These are phyloP conservation scores for Artemisiospiza belli DNA, from an alignment of 2,113 vertebrate genomes.

Conservation along the genomic window DNA sequence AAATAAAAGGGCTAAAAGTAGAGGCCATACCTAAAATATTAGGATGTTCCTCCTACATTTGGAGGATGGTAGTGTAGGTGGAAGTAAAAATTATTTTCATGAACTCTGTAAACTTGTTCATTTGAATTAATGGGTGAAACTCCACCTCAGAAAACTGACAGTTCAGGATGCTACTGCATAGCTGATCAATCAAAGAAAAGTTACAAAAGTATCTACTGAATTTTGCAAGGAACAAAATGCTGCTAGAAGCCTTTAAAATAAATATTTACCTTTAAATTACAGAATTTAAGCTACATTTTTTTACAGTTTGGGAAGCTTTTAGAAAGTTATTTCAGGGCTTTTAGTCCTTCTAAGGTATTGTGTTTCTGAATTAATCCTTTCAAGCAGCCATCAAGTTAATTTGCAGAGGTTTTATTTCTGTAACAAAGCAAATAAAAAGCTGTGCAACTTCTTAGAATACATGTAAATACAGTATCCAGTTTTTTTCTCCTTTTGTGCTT, in stretches of 20 bases:
- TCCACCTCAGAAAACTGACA: neutral
- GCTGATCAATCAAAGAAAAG: neutral
- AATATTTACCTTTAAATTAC: neutral
- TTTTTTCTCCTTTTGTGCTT: neutral
- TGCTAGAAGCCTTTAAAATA: neutral
- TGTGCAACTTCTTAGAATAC: neutral
- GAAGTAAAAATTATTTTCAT: slow-evolving; percentile 1
- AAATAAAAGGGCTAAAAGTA: neutral
- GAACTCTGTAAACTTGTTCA: neutral
- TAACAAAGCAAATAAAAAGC: neutral
- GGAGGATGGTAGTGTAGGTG: neutral
- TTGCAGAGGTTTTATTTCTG: neutral
- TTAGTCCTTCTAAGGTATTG: neutral
- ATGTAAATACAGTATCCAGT: neutral
- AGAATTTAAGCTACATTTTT: neutral
- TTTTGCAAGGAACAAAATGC: neutral
- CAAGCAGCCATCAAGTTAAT: neutral
- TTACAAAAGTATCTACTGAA: neutral
- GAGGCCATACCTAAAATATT: neutral
- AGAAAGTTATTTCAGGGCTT: neutral
- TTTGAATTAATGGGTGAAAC: slow-evolving; percentile 8
- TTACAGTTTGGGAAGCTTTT: neutral
- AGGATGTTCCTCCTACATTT: neutral
- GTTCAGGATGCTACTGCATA: neutral
- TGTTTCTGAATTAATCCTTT: slow-evolving; percentile 3